phyloP scores from a whole-genome alignment of 1,140 invertebrate genomes.

The Drosophila pallidifrons region DNA sequence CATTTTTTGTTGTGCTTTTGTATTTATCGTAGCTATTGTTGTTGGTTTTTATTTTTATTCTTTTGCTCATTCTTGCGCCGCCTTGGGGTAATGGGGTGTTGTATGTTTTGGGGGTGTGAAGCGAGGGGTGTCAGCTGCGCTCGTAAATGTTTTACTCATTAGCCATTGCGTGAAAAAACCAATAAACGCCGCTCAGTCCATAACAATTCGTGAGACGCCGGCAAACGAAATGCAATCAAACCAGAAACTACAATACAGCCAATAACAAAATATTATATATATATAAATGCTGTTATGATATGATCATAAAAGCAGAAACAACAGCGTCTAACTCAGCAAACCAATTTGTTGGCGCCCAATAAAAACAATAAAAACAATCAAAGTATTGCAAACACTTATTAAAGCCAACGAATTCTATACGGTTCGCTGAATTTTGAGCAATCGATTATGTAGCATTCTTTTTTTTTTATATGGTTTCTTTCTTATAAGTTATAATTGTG shows the following conservation, averaged over 20 bases:
- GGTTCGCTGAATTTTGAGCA: slow-evolving; percentile 11
- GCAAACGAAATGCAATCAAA: slow-evolving; percentile 63
- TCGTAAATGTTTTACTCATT: slow-evolving; percentile 78
- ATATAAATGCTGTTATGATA: slow-evolving; percentile 59
- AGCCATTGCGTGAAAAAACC: slow-evolving; percentile 67
- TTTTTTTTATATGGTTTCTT: neutral
- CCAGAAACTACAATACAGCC: slow-evolving; percentile 64
- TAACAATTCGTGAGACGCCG: slow-evolving; percentile 14
- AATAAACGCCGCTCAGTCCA: slow-evolving; percentile 59
- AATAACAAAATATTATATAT: slow-evolving; percentile 42
- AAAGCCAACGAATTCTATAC: slow-evolving; percentile 42
- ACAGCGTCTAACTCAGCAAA: slow-evolving; percentile 49
- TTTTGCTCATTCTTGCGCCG: neutral
- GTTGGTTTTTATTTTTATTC: slow-evolving; percentile 2
- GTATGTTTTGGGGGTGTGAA: neutral
- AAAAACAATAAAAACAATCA: slow-evolving; percentile 56
- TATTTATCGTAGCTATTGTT: neutral
- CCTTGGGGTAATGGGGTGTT: too few species aligned
- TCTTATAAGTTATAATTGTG: neutral
- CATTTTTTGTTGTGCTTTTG: neutral
- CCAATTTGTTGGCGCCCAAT: slow-evolving; percentile 69
- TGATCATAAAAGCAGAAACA: slow-evolving; percentile 60
- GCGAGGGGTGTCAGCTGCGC: slow-evolving; percentile 38
- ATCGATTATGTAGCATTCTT: slow-evolving; percentile 4
- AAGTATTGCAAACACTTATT: slow-evolving; percentile 70